Conservation (phyloP, 2,888 invertebrate genomes). For the Choristoneura rosaceana region DNA sequence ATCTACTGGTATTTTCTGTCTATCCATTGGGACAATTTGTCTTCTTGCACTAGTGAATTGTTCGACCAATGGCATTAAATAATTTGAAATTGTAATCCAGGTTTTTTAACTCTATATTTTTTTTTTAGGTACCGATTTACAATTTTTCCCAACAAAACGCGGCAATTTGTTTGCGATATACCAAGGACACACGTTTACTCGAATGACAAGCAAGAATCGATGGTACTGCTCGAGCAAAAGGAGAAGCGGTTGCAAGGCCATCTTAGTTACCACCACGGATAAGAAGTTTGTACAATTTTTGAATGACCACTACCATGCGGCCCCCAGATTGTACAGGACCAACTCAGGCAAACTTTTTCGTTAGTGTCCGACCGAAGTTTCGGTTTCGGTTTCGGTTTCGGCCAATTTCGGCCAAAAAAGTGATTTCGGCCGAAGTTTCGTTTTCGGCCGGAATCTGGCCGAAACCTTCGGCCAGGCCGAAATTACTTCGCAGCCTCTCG, state of each 20-base stretch:
- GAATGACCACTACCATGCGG: background rate
- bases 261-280: background rate
- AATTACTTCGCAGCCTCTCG: too few relatives aligned
- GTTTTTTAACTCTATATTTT: background rate
- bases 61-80: too few relatives aligned
- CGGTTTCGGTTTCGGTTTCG: too few relatives aligned
- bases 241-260: constrained; percentile 20
- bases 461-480: too few relatives aligned
- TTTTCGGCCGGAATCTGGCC: too few relatives aligned
- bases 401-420: too few relatives aligned
- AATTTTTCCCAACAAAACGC: background rate
- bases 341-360: background rate
- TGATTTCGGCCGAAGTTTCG: too few relatives aligned
- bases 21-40: too few relatives aligned
- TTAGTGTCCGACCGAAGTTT: too few relatives aligned
- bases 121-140: background rate
- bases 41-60: too few relatives aligned
- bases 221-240: constrained; percentile 51
- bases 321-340: background rate
- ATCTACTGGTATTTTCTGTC: too few relatives aligned
- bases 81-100: too few relatives aligned
- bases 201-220: constrained; percentile 42
- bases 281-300: background rate
- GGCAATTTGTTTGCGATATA: background rate
- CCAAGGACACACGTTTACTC: constrained; percentile 43